phyloP scores from a whole-genome alignment of 2,113 vertebrate genomes.

The Psilopsiagon aymara region DNA sequence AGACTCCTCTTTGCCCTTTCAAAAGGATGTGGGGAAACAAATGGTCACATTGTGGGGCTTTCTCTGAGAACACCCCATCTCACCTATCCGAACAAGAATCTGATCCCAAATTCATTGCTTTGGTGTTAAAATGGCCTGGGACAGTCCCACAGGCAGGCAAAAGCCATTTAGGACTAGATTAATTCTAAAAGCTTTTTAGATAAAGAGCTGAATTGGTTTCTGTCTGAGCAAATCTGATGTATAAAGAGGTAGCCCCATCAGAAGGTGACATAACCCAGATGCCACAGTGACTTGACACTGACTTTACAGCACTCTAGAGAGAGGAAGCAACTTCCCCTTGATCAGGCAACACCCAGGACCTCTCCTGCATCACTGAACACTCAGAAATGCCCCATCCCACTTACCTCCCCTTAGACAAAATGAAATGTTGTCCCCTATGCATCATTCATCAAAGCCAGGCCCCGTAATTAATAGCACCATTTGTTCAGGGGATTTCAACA shows the following conservation, averaged over 20 bases:
- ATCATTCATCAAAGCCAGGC: slow-evolving; percentile 54
- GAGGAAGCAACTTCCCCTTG: slow-evolving; percentile 63
- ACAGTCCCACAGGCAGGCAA: not conserved
- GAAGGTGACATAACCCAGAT: slow-evolving; percentile 64
- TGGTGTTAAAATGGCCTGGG: not conserved
- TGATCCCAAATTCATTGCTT: not conserved
- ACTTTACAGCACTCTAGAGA: slow-evolving; percentile 47
- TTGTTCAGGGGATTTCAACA: slow-evolving; percentile 45
- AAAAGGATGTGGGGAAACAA: not conserved
- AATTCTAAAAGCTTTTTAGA: not conserved
- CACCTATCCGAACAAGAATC: not conserved
- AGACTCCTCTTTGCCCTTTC: not conserved
- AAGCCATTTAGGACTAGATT: not conserved
- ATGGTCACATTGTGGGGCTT: not conserved
- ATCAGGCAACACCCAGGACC: slow-evolving; percentile 59
- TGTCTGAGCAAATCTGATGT: not conserved
- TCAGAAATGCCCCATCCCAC: not conserved
- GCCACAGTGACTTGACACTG: slow-evolving; percentile 48
- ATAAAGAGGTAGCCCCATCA: not conserved
- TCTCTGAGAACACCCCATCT: not conserved
- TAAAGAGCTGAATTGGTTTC: not conserved
- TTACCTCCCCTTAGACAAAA: slow-evolving; percentile 18
- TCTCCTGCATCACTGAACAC: slow-evolving; percentile 53
- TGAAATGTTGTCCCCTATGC: slow-evolving; percentile 37
- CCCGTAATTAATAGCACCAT: slow-evolving; percentile 27